A percentile compares a stretch with the other conserved stretches of the same genome.
Conservation (phyloP, 2,797 vertebrate genomes). For the Oreochromis grahami region DNA sequence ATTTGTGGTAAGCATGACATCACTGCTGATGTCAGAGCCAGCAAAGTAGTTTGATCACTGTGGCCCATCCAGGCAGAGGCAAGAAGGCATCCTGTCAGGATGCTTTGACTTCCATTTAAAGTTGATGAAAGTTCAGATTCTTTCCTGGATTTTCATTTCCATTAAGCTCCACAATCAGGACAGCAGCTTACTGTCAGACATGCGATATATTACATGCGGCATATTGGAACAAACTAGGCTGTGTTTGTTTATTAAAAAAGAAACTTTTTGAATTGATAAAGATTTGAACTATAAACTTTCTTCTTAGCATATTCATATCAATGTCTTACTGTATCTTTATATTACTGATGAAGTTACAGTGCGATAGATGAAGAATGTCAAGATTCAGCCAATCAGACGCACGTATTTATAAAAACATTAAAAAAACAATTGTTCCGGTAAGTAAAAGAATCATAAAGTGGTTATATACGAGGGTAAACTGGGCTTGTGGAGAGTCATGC, state of each 20-base stretch:
- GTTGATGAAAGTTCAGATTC: slow-evolving; percentile 43
- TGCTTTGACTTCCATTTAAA: slow-evolving; percentile 40
- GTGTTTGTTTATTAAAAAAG: neutral
- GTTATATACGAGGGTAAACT: neutral
- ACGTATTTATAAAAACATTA: neutral
- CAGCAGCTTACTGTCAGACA: neutral
- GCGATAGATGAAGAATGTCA: neutral
- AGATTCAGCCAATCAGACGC: neutral
- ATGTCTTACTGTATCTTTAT: neutral
- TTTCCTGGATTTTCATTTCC: slow-evolving; percentile 41
- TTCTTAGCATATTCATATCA: neutral
- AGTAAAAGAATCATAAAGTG: neutral
- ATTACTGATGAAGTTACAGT: neutral
- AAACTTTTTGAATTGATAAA: neutral
- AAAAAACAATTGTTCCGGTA: neutral
- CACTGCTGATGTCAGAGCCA: slow-evolving; percentile 66
- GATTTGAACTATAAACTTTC: neutral
- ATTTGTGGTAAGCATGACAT: slow-evolving; percentile 66
- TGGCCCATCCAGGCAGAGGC: slow-evolving; percentile 17
- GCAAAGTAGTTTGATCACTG: neutral
- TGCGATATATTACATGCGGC: neutral
- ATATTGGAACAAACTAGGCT: neutral
- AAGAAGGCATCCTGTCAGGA: slow-evolving; percentile 29
- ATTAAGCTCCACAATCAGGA: slow-evolving; percentile 3
- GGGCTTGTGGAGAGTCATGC: slow-evolving; percentile 38